phyloP scores from a whole-genome alignment of 2,113 vertebrate genomes.

The Otus sunia region DNA sequence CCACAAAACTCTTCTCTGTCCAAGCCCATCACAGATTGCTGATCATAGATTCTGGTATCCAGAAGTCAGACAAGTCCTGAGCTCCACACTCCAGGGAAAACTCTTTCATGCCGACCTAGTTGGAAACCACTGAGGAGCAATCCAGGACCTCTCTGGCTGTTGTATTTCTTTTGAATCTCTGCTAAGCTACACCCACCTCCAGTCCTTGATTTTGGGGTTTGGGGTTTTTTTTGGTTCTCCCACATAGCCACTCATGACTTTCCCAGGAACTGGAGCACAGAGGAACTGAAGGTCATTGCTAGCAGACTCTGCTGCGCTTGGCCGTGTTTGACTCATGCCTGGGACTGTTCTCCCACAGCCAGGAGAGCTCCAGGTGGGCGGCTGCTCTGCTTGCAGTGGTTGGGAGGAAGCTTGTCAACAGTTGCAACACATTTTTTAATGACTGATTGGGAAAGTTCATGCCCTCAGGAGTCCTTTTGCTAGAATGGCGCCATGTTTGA shows the following conservation, averaged over 20 bases:
- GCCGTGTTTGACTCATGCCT: not conserved
- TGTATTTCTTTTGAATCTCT: not conserved
- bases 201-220: not conserved
- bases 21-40: not conserved
- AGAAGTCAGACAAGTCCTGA: not conserved
- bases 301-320: not conserved
- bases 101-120: accelerated
- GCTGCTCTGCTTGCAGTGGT: not conserved
- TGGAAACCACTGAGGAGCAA: not conserved
- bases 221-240: not conserved
- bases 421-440: not conserved
- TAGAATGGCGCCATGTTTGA: accelerated
- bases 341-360: not conserved
- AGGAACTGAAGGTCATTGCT: not conserved
- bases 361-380: not conserved
- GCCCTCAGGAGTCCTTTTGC: not conserved
- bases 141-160: not conserved
- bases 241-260: not conserved
- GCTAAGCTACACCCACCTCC: not conserved
- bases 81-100: not conserved
- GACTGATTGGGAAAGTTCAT: not conserved
- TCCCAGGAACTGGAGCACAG: not conserved
- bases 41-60: not conserved
- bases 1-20: not conserved
- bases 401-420: not conserved